phyloP scores from a whole-genome alignment of 2,113 vertebrate species.

The Oreochromis aureus region DNA sequence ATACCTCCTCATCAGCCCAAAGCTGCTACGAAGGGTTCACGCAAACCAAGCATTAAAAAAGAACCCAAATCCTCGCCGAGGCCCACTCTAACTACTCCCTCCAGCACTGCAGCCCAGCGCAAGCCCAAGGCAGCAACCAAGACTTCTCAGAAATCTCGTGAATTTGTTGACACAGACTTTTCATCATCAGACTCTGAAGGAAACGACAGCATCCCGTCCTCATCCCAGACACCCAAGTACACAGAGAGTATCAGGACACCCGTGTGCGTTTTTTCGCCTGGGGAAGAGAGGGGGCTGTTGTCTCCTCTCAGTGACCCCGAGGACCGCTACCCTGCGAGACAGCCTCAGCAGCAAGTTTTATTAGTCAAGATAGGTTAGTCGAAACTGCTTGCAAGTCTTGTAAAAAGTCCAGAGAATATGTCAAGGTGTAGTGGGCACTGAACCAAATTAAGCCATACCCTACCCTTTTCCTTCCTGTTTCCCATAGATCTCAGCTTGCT shows the following conservation, averaged over 20 bases:
- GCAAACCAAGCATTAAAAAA: conserved; percentile 92
- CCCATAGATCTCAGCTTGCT: conserved; percentile 85
- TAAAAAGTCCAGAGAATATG: background rate
- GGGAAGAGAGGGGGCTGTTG: conserved; percentile 94
- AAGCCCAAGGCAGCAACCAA: conserved; percentile 86
- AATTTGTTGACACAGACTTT: conserved; percentile 93
- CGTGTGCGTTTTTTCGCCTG: conserved; percentile 89
- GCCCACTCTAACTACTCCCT: conserved; percentile 53
- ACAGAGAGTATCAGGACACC: conserved; percentile 91
- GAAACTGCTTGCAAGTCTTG: background rate
- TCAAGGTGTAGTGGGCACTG: background rate
- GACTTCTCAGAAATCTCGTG: conserved; percentile 88
- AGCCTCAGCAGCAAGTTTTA: conserved; percentile 67
- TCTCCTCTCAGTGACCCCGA: conserved; percentile 94
- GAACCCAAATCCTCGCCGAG: conserved; percentile 90
- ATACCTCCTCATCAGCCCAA: conserved; percentile 83
- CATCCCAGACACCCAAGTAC: conserved; percentile 95
- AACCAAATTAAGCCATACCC: background rate
- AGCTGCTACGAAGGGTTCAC: conserved; percentile 90
- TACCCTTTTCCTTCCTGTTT: background rate
- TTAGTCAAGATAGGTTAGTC: conserved; percentile 87
- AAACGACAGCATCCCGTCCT: conserved; percentile 93
- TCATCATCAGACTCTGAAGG: conserved; percentile 96
- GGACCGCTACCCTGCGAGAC: conserved; percentile 78
- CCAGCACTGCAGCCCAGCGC: conserved; percentile 78